phyloP scores from a whole-genome alignment of 1,140 invertebrate species.

The Drosophila truncata region DNA sequence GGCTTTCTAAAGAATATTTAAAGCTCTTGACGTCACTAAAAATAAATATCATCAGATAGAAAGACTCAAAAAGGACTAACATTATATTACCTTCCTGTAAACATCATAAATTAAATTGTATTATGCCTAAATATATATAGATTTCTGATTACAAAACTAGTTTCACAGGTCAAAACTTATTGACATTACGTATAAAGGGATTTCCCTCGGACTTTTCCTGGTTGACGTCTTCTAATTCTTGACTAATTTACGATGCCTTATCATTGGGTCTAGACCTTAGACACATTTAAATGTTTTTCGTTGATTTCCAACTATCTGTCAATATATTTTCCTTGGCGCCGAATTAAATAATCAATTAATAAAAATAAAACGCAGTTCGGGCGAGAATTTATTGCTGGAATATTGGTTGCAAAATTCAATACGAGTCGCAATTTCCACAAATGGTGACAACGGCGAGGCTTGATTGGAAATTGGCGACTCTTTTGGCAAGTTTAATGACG shows the following conservation, averaged over 20 bases:
- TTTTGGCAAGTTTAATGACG: slow-evolving; percentile 45
- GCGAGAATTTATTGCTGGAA: slow-evolving; percentile 14
- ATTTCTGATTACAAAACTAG: not conserved
- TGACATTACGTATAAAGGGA: slow-evolving; percentile 25
- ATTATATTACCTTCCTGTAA: not conserved
- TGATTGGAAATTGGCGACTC: slow-evolving; percentile 32
- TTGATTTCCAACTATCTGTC: not conserved
- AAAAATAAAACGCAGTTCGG: slow-evolving; percentile 40
- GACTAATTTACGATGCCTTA: slow-evolving; percentile 33
- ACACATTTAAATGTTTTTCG: slow-evolving; percentile 13
- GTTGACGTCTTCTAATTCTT: slow-evolving; percentile 29
- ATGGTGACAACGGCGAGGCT: not conserved
- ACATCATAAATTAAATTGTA: too few relatives aligned
- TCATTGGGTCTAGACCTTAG: slow-evolving; percentile 41
- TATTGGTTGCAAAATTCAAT: slow-evolving; percentile 29
- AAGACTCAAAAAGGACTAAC: not conserved
- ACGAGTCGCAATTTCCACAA: slow-evolving; percentile 39
- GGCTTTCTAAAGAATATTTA: not conserved
- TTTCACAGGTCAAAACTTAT: not conserved
- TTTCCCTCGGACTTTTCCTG: slow-evolving; percentile 13
- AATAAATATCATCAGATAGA: not conserved
- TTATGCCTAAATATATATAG: not conserved
- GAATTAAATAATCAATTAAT: slow-evolving; percentile 52
- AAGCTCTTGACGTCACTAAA: not conserved
- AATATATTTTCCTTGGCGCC: slow-evolving; percentile 17